A percentile compares a stretch with the other conserved stretches of the same genome.
Conservation (phyloP, 2,113 vertebrate genomes). For the Anarhynchus alexandrinus region DNA sequence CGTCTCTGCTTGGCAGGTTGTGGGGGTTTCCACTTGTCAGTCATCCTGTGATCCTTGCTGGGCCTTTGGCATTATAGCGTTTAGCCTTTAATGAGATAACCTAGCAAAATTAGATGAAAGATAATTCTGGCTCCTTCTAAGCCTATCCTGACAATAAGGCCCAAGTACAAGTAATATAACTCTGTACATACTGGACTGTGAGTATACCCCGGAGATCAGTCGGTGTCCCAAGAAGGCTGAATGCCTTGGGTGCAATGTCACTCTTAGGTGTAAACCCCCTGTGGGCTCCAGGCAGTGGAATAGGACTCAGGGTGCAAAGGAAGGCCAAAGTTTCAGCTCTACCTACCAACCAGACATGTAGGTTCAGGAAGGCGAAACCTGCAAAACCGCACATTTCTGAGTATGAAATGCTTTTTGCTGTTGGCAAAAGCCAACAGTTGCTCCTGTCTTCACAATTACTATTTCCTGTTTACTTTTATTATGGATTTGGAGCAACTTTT, state of each 20-base stretch:
- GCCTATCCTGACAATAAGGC: neutral
- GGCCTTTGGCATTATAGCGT: neutral
- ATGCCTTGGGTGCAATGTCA: neutral
- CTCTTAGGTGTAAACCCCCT: neutral
- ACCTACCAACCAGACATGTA: neutral
- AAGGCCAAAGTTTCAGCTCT: neutral
- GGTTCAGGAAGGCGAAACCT: neutral
- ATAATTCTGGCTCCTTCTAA: neutral
- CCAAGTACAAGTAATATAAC: neutral
- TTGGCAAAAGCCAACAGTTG: neutral
- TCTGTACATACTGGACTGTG: accelerated
- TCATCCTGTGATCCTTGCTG: neutral
- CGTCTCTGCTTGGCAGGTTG: neutral
- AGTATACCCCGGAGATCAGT: neutral
- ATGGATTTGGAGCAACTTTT: neutral
- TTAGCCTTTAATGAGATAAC: neutral
- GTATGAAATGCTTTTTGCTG: neutral
- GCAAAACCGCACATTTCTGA: neutral
- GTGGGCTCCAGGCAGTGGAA: neutral
- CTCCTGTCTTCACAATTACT: neutral
- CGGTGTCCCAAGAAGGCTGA: neutral
- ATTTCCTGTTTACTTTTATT: neutral
- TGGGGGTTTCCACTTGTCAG: neutral
- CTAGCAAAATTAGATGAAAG: neutral
- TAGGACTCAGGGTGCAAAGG: neutral